Base-by-base conservation (phyloP, 2,797 vertebrate species). In the Pangasius mekongensis region DNA sequence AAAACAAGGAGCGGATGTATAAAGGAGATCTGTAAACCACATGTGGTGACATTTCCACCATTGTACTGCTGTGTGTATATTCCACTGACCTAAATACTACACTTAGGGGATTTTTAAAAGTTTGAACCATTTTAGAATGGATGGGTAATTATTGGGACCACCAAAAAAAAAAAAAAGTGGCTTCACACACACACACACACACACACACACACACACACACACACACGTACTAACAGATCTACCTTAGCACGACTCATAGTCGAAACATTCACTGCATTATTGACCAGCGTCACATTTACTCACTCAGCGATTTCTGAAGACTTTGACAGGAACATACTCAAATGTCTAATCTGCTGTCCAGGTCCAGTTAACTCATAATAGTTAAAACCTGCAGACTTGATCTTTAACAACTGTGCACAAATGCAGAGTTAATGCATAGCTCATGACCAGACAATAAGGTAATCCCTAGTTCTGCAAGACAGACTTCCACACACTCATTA, bases 11-110 rank as follows among this genome's bases (percentile, higher is more conserved):
- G 30, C 74, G 47, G 49, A 78, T 78, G 76, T 78, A 18, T 20
- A 78, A 78, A 30, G 76, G 49, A 78, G 49, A 78, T 78, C 76
- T 78, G 33, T 78, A 78, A 78, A 54, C 76, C 76, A 78, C 47
- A 54, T 54, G 49, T 78, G 76, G 76, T 78, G 76, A 78, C 76
- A 30, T 30, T 30, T 78, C 47, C 76, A 78, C 76, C 49, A 30
- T 18, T 30, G 27, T 10, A 30, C 20, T 54, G 49, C 73, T 49
- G 73, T 27, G 47, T n/a, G 73, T 52, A 5, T 49, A 6, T 49
- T n/a, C 2, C 13, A 27, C 49, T 54, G 76, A 54, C 16, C 49
- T 33, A 33, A 78, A 30, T 78, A 78, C 7, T 54, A 18, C 27
- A 20, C 1, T 10, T 3, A 52, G 27, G 14, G 24, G 69, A 11